Evolutionary conservation across 2,113 vertebrate genomes (phyloP).

Genomic region (Paradoxurus hermaphroditus): DNA sequence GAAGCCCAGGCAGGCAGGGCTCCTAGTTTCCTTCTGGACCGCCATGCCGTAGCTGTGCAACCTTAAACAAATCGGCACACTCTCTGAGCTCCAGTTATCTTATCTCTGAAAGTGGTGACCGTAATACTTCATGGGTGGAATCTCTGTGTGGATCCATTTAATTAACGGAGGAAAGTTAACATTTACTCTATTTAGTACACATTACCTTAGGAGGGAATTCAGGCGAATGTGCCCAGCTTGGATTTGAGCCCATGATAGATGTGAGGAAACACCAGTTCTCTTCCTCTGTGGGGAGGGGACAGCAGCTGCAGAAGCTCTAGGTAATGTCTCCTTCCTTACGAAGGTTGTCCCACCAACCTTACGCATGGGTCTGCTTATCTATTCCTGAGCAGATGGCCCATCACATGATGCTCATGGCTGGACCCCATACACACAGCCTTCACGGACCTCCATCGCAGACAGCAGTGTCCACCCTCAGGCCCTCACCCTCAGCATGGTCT

Average conservation of each 20-base stretch:
- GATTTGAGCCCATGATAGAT: not conserved
- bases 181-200: not conserved
- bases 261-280: too few species aligned
- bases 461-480: accelerated
- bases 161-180: not conserved
- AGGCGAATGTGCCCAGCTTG: not conserved
- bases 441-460: not conserved
- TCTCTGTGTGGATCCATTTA: not conserved
- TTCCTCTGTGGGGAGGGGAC: not conserved
- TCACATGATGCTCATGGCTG: accelerated
- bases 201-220: not conserved
- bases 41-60: not conserved
- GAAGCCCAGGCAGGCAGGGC: not conserved
- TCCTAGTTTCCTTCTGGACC: not conserved
- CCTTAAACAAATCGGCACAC: not conserved
- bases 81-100: not conserved
- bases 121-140: not conserved
- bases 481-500: not conserved
- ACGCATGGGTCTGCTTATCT: not conserved
- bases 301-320: not conserved
- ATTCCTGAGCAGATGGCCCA: not conserved
- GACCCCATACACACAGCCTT: not conserved
- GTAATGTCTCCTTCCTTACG: not conserved
- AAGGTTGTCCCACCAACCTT: not conserved
- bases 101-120: not conserved